Evolutionary conservation across 2,113 vertebrate genomes (phyloP).

Genomic region (Tachycineta bicolor): DNA sequence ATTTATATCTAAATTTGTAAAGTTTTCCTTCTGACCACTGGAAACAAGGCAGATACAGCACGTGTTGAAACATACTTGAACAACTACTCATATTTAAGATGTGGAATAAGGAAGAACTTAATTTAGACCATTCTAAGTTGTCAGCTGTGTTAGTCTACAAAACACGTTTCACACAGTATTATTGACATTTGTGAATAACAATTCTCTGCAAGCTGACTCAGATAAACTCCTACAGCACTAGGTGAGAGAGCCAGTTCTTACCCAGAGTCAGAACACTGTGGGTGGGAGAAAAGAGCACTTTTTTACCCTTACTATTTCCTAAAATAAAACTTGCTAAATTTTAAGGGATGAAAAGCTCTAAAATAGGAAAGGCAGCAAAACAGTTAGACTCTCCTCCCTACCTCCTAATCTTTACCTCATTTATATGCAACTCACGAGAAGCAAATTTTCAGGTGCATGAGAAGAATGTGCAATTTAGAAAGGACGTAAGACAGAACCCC

Average conservation of each 20-base stretch:
- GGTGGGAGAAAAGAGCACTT: conserved; percentile 32
- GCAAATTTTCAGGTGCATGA: background rate
- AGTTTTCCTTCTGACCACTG: background rate
- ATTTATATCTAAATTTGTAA: background rate
- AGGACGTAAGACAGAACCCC: background rate
- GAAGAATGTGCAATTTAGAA: background rate
- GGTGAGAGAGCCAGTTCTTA: conserved; percentile 18
- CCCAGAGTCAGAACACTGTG: conserved; percentile 45
- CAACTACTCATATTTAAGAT: background rate
- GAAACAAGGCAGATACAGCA: background rate
- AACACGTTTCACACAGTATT: background rate
- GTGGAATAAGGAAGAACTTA: background rate
- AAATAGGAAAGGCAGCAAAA: conserved; percentile 19
- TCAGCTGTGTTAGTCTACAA: background rate
- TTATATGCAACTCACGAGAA: background rate
- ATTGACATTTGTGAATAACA: conserved; percentile 36
- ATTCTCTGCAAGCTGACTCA: conserved; percentile 50
- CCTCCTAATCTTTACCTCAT: background rate
- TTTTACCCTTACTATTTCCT: conserved; percentile 40
- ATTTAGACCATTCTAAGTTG: background rate
- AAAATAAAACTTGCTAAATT: conserved; percentile 51
- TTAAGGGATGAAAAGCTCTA: background rate
- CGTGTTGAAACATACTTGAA: background rate
- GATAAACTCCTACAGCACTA: conserved; percentile 43
- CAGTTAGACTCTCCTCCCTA: background rate